Evolutionary conservation across 2,113 vertebrate genomes (phyloP), one percentile per base, ranked within the genome.

Genomic region (Eptesicus fuscus): DNA sequence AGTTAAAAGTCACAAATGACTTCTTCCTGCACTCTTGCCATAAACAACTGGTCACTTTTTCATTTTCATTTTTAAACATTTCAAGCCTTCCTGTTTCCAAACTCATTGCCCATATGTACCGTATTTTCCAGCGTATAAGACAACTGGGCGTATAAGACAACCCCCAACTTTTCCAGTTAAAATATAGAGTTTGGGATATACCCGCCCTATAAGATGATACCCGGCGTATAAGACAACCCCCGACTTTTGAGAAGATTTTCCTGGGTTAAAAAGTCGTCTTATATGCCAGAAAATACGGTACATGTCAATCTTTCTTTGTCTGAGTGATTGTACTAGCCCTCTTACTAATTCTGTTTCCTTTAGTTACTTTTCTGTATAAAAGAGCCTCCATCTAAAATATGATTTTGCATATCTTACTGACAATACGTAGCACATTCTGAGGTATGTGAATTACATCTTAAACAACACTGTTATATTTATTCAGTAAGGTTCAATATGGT

Each of bases 41-140:
- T 35, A 32, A 74, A 74, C 12, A 77, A 30, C 37, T 47, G 10
- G 32, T 49, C 32, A 69, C 28, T 56, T 78, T 32, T 40, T 69
- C 47, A 84, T 90, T 90, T 92, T 90, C 69, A 70, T 56, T 70
- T 51, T 49, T 77, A 77, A 77, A 59, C 40, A 94, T 61, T 84
- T 90, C 49, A 77, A 22, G 70, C 1, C 5, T 89, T 67, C 35
- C 37, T 37, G 5, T 67, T 89, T 83, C 78, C 76, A 83, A 76
- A 13, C 11, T 25, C 22, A 78, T 12, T 61, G 28, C 7, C 9
- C 70, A 77, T 67, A 25, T 40, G 13, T 20, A 37, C 37, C 4
- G 37, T 37, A 37, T 37, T 37, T 37, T 37, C 37, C 37, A 37
- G 37, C 37, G 37, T 37, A 37, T 37, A 37, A 37, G 37, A 37